Conservation (phyloP, 2,888 invertebrate species). For the Orchesella flavescens region DNA sequence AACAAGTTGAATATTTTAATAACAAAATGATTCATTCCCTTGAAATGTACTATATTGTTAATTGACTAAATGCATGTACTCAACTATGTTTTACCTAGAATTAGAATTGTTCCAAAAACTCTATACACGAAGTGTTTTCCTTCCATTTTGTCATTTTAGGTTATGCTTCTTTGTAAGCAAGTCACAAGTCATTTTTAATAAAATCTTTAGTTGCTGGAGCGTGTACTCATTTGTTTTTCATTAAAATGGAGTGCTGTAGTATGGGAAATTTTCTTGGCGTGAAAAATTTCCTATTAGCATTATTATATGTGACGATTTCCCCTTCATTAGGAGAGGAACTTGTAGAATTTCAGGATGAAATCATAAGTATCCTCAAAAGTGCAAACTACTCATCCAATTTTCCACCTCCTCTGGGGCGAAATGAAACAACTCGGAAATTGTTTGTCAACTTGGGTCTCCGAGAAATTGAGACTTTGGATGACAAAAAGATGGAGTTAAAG, state of each 20-base stretch:
- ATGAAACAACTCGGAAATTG: not conserved
- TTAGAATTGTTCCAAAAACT: no score
- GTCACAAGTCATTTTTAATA: not conserved
- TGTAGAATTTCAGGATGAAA: slow-evolving; percentile 22
- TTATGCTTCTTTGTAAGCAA: no score
- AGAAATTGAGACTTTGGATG: slow-evolving; percentile 51
- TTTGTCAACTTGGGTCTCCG: slow-evolving; percentile 39
- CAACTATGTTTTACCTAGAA: no score
- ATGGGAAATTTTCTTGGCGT: not conserved
- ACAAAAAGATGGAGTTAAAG: slow-evolving; percentile 58
- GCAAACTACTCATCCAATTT: slow-evolving; percentile 35
- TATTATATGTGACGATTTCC: not conserved
- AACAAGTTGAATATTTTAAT: no score
- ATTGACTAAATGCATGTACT: no score
- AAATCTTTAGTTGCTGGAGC: not conserved
- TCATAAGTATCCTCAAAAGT: slow-evolving; percentile 17
- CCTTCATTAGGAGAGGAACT: slow-evolving; percentile 9
- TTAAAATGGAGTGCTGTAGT: not conserved
- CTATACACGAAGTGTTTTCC: no score
- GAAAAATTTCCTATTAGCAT: not conserved
- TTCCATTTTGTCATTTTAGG: no score
- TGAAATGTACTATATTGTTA: no score
- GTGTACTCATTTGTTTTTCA: no score
- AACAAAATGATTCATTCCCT: no score
- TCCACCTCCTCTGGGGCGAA: not conserved